Conservation (phyloP, 2,797 vertebrate genomes). For the Cygnus olor region DNA sequence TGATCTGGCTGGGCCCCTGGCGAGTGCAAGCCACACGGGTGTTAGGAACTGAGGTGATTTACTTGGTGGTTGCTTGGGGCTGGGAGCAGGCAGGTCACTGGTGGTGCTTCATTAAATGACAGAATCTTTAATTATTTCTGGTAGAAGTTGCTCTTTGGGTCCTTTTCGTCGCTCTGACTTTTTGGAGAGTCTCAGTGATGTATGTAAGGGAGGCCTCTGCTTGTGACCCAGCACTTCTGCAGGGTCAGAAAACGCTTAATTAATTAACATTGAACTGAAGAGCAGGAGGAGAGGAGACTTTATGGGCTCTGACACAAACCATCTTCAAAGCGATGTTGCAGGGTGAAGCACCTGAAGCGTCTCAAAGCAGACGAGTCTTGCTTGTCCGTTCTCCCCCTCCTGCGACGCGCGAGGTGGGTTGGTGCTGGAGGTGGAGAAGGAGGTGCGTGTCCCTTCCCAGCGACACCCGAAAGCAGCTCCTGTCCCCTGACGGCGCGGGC, state of each 20-base stretch:
- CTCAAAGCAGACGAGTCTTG: neutral
- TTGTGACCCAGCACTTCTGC: neutral
- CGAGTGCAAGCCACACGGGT: accelerated
- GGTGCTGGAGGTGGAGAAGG: neutral
- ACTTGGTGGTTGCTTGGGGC: neutral
- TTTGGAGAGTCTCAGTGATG: neutral
- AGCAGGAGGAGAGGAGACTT: neutral
- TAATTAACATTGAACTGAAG: neutral
- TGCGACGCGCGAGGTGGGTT: neutral
- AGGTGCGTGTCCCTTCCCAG: neutral
- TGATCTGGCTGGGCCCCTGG: neutral
- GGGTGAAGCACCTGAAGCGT: no score
- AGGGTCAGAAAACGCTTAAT: neutral
- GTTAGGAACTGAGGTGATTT: neutral
- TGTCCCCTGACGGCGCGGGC: neutral
- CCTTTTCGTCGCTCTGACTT: neutral
- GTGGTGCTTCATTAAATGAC: neutral
- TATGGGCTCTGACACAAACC: neutral
- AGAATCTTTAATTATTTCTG: neutral
- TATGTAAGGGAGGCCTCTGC: neutral
- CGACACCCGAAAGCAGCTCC: neutral
- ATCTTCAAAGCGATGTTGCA: accelerated
- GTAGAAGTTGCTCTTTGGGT: neutral
- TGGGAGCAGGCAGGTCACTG: neutral
- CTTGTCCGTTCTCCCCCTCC: neutral